These are phyloP conservation scores for Benitochromis conjunctus DNA, from an alignment of 2,113 vertebrate genomes.

Conservation along the genomic window DNA sequence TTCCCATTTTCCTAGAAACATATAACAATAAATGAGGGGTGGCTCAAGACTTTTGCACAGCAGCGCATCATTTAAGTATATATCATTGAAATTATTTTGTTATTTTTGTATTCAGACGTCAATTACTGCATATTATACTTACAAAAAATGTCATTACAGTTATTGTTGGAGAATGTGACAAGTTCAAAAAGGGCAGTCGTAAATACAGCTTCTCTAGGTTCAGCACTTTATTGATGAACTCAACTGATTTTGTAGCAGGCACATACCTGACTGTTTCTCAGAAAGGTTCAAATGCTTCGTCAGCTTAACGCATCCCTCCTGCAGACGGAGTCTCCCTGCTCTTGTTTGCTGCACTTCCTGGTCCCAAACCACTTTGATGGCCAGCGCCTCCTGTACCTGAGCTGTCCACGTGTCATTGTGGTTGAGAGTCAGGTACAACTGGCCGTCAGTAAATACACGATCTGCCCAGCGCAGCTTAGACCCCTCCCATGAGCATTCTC, in stretches of 20 bases:
- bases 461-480: slow-evolving; percentile 42
- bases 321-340: slow-evolving; percentile 14
- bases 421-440: slow-evolving; percentile 44
- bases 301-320: slow-evolving; percentile 41
- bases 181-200: neutral
- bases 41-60: neutral
- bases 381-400: slow-evolving; percentile 1
- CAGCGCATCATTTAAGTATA: neutral
- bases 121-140: neutral
- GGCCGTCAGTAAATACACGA: slow-evolving; percentile 35
- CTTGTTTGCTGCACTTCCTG: neutral
- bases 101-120: neutral
- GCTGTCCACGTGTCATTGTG: slow-evolving; percentile 32
- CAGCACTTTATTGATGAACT: neutral
- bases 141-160: neutral
- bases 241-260: neutral
- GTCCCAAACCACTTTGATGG: slow-evolving; percentile 34
- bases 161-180: neutral
- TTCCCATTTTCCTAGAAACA: neutral
- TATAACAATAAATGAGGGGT: neutral
- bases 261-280: slow-evolving; percentile 22
- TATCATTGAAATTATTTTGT: neutral
- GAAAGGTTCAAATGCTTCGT: slow-evolving; percentile 40
- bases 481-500: slow-evolving; percentile 54
- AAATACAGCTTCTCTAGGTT: neutral